Conservation (phyloP, 1,140 invertebrate genomes). For the Triops cancriformis region DNA sequence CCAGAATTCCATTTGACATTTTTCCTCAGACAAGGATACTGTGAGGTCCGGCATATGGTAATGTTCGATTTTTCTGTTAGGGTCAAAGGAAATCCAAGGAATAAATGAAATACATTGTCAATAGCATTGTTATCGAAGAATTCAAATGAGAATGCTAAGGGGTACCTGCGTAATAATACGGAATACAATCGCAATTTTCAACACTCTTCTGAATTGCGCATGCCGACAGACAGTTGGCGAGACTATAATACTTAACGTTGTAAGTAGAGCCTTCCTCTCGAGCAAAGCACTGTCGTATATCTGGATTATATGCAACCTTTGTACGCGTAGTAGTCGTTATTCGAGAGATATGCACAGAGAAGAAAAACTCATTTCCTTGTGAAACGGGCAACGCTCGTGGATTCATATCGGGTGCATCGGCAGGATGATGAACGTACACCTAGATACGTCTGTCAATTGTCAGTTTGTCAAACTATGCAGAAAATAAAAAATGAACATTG, state of each 20-base stretch:
- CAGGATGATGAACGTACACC: neutral
- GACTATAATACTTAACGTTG: neutral
- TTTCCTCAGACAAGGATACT: neutral
- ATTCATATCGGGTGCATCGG: neutral
- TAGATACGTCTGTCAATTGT: neutral
- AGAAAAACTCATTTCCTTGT: neutral
- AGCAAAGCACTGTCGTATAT: neutral
- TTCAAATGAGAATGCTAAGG: neutral
- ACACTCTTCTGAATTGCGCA: neutral
- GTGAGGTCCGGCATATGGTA: neutral
- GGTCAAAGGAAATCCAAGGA: neutral
- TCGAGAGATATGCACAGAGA: neutral
- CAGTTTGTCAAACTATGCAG: too few relatives aligned
- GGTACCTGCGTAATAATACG: neutral
- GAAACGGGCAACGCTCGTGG: neutral
- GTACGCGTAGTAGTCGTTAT: neutral
- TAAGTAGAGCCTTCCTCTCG: neutral
- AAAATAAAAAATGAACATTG: too few relatives aligned
- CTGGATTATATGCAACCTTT: neutral
- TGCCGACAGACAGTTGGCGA: neutral
- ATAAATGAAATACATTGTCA: neutral
- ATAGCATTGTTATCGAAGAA: neutral
- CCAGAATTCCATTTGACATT: neutral
- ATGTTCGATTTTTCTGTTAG: neutral
- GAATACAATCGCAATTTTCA: neutral